A percentile compares a stretch with the other conserved stretches of the same genome.
phyloP scores from a whole-genome alignment of 1,140 invertebrate species.

The Platyura marginata region DNA sequence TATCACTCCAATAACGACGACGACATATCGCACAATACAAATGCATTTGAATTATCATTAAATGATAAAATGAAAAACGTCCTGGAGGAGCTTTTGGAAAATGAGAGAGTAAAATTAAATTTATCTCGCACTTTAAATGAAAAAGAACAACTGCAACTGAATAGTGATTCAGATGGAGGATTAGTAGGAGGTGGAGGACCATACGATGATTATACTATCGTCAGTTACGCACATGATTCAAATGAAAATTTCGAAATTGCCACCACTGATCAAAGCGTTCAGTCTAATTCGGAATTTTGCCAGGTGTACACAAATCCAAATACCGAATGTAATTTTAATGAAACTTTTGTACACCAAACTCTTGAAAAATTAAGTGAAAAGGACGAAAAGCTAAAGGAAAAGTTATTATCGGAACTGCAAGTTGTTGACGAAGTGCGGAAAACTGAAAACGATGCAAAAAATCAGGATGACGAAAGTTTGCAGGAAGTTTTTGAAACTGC shows the following conservation, averaged over 20 bases:
- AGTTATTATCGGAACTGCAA: not conserved
- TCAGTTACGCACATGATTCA: not conserved
- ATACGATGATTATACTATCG: not conserved
- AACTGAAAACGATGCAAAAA: not conserved
- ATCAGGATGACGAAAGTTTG: not conserved
- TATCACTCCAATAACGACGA: slow-evolving; percentile 7
- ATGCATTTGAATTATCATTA: slow-evolving; percentile 16
- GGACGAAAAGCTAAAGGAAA: slow-evolving; percentile 1
- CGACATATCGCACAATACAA: not conserved
- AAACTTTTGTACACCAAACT: not conserved
- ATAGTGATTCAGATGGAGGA: not conserved
- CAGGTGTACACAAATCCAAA: not conserved
- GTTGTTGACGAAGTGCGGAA: not conserved
- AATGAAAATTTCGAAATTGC: no score
- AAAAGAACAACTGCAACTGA: slow-evolving; percentile 2
- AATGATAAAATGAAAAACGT: slow-evolving; percentile 27
- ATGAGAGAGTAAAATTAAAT: slow-evolving; percentile 25
- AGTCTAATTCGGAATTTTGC: not conserved
- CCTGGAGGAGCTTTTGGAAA: slow-evolving; percentile 21
- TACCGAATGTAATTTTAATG: not conserved
- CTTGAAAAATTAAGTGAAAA: not conserved
- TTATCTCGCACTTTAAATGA: slow-evolving; percentile 23
- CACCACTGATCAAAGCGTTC: no score
- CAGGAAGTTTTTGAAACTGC: not conserved
- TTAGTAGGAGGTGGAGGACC: no score